A percentile compares a stretch with the other conserved stretches of the same genome.
Conservation (phyloP, 1,140 invertebrate species). For the Zaprionus nigranus region DNA sequence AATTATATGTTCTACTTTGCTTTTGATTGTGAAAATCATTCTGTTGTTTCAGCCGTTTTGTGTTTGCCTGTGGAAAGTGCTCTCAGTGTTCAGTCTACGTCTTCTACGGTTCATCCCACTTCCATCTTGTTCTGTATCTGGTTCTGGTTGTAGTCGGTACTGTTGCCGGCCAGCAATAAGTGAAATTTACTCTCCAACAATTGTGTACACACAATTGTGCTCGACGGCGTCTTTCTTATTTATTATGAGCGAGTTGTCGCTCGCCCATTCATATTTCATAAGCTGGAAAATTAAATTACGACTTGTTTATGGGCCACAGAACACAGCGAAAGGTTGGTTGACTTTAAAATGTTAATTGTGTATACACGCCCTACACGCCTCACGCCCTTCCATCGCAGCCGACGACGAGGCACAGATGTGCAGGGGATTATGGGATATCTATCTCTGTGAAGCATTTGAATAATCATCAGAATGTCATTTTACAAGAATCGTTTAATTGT, state of each 20-base stretch:
- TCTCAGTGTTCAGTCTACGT: not conserved
- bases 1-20: constrained; percentile 56
- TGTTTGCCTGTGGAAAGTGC: constrained; percentile 38
- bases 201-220: constrained; percentile 46
- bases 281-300: constrained; percentile 63
- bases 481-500: not conserved
- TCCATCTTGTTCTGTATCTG: not conserved
- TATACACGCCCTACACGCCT: not conserved
- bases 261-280: constrained; percentile 61
- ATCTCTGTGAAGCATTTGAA: not conserved
- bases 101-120: not conserved
- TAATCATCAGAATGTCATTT: not conserved
- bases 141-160: too few species aligned
- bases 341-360: not conserved
- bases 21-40: constrained; percentile 58
- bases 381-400: not conserved
- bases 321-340: constrained; percentile 7
- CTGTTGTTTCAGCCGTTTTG: constrained; percentile 59
- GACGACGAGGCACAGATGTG: not conserved
- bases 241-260: constrained; percentile 58
- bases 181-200: constrained; percentile 64
- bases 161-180: constrained; percentile 41
- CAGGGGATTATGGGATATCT: not conserved
- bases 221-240: constrained; percentile 52
- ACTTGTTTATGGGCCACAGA: constrained; percentile 26